Percentiles rank a stretch among this genome's conserved stretches.
These are phyloP conservation scores for Drosophila rhopaloa DNA, from an alignment of 1,140 invertebrate species.

Conservation along the genomic window DNA sequence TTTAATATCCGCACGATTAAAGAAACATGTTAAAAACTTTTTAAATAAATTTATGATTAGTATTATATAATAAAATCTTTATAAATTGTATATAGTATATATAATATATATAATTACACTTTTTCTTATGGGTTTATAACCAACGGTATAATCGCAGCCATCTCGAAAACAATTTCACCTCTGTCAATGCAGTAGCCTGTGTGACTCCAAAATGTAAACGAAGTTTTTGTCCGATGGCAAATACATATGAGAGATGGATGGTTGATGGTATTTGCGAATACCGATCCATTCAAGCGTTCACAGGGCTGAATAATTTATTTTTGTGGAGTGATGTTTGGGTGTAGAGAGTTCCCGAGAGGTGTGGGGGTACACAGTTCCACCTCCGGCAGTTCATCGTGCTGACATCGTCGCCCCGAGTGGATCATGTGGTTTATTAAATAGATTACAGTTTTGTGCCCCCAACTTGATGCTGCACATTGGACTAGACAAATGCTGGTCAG, in stretches of 20 bases:
- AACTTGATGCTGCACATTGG: constrained; percentile 52
- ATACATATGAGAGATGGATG: constrained; percentile 32
- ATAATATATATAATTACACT: too few species aligned
- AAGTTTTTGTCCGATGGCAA: constrained; percentile 14
- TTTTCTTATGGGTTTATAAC: too few species aligned
- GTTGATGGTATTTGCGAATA: constrained; percentile 24
- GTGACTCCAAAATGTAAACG: background rate
- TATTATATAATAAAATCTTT: background rate
- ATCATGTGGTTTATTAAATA: constrained; percentile 77
- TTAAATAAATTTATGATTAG: too few species aligned
- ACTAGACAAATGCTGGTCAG: constrained; percentile 28
- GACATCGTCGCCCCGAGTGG: constrained; percentile 52
- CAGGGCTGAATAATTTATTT: constrained; percentile 56
- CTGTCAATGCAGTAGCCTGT: background rate
- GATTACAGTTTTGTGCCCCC: constrained; percentile 68
- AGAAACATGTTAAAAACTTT: too few species aligned
- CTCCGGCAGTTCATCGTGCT: constrained; percentile 48
- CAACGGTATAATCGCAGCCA: too few species aligned
- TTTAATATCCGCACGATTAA: too few species aligned
- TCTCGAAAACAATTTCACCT: background rate
- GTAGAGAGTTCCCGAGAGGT: background rate
- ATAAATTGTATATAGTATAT: background rate
- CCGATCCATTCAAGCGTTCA: constrained; percentile 49
- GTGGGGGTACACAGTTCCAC: background rate
- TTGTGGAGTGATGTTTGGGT: constrained; percentile 3